Percentiles rank a stretch among this genome's conserved stretches.
These are phyloP conservation scores for Enteromius radiatus DNA, from an alignment of 2,797 vertebrate genomes.

Conservation along the genomic window DNA sequence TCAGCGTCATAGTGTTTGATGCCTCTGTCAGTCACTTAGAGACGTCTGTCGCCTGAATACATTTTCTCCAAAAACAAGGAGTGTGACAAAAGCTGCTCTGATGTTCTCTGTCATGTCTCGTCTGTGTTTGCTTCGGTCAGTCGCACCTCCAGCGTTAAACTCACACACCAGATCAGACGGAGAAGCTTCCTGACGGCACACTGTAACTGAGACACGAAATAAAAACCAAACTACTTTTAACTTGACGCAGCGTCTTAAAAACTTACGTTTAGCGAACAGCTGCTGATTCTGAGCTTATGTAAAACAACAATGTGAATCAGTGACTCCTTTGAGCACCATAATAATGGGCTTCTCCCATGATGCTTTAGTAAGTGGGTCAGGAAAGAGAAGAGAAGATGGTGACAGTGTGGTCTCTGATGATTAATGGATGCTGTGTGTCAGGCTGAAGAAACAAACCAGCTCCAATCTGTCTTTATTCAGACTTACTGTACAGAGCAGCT, in stretches of 20 bases:
- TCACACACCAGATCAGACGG: background rate
- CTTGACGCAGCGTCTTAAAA: background rate
- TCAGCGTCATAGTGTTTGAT: background rate
- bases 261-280: background rate
- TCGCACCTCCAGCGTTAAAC: background rate
- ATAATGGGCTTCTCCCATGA: constrained; percentile 65
- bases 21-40: background rate
- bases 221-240: no score
- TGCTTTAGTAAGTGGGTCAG: constrained; percentile 66
- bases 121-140: constrained; percentile 3
- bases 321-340: constrained; percentile 70
- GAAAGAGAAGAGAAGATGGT: constrained; percentile 54
- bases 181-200: background rate
- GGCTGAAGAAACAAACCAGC: no score
- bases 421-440: constrained; percentile 56
- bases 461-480: no score
- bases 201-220: background rate
- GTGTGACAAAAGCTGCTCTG: background rate
- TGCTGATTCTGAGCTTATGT: background rate
- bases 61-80: background rate
- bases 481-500: no score
- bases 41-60: background rate
- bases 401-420: constrained; percentile 57
- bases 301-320: constrained; percentile 53
- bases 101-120: background rate